A percentile compares a stretch with the other conserved stretches of the same genome.
Conservation (phyloP, 2,113 vertebrate genomes). For the Phalacrocorax aristotelis region DNA sequence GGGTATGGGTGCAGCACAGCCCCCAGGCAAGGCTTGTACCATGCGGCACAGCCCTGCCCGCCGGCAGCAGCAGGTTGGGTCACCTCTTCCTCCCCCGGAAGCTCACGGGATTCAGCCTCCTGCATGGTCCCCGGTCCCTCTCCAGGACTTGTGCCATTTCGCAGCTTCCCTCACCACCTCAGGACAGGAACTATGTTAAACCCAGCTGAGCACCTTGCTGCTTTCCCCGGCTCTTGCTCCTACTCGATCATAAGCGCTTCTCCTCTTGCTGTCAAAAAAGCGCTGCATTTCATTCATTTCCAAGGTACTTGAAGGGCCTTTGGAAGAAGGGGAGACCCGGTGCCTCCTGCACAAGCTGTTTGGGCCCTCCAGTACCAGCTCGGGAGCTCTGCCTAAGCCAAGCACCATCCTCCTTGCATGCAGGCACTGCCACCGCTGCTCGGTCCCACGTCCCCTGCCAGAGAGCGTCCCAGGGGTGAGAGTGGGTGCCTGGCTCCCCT, state of each 20-base stretch:
- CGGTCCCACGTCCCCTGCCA: neutral
- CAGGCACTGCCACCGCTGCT: fast-evolving
- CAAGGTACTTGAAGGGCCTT: neutral
- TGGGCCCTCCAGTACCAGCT: neutral
- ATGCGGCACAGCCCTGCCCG: fast-evolving
- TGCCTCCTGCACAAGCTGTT: fast-evolving
- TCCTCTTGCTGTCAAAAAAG: neutral
- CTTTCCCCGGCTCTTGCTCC: neutral
- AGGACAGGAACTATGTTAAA: neutral
- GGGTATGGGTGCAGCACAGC: neutral
- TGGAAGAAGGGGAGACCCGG: neutral
- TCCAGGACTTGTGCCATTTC: neutral
- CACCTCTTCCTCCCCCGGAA: neutral
- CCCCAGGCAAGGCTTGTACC: neutral
- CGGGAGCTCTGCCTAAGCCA: neutral
- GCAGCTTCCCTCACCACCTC: neutral
- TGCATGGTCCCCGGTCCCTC: neutral
- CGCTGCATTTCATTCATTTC: fast-evolving
- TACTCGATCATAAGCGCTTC: fast-evolving
- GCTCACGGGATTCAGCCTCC: neutral
- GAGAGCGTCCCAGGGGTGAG: fast-evolving
- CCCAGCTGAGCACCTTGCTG: neutral
- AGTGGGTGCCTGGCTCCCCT: neutral
- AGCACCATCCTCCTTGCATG: fast-evolving
- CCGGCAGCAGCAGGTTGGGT: neutral